Evolutionary conservation across 2,888 invertebrate genomes (phyloP), one percentile per base, ranked within the genome.

Genomic region (Danaus chrysippus): DNA sequence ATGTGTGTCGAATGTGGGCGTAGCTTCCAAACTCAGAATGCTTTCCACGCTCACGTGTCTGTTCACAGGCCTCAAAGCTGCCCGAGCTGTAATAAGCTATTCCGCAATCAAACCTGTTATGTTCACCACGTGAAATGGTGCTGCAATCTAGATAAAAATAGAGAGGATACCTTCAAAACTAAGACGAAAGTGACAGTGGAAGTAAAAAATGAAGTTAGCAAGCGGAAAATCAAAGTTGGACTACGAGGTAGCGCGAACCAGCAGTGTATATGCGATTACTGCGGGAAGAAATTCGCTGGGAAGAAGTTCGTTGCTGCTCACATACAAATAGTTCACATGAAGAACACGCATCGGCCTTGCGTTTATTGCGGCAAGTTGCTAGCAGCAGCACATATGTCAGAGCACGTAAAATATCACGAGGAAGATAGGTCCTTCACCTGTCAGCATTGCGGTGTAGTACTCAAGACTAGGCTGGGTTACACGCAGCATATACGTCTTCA

Each of bases 241-340:
- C 63, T 82, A 49, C 72, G 84, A 19, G 88, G 88, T 0, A 83
- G 86, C 10, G 72, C 78, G 0, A 70, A 79, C 6, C 77, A 73
- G 0, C 79, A 82, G 70, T 87, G 87, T 58, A 76, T 83, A 10
- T 90, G 90, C 17, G 86, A 89, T 63, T 83, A 87, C 58, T 90
- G 90, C 44, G 78, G 81, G 0, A 90, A 89, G 61, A 84, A 71
- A 10, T 88, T 86, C 61, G 77, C 83, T 0, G 83, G 81, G 0
- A 89, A 86, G 66, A 87, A 82, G 42, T 86, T 82, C 58, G 76
- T 90, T 0, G 72, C 77, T 0, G 84, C 89, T 0, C 90, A 90
- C 41, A 89, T 90, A n/a, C 83, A 86, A 67, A 87, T 85, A 10
- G 87, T 89, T 0, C 90, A 90, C 58, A 77, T 78, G 66, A 88